phyloP scores from a whole-genome alignment of 2,113 vertebrate genomes.

The Pedetes capensis region DNA sequence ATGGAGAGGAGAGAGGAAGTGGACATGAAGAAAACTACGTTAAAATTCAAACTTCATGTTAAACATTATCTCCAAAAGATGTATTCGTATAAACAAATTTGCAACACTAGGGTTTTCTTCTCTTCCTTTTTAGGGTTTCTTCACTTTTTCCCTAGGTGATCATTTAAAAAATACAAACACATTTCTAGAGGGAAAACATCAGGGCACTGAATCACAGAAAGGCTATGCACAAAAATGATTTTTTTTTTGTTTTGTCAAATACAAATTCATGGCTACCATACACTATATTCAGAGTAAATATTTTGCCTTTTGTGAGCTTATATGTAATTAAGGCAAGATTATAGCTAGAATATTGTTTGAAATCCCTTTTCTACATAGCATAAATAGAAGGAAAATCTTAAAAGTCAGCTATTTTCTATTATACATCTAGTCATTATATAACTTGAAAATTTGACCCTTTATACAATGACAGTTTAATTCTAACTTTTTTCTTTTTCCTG shows the following conservation, averaged over 20 bases:
- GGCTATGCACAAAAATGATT: not conserved
- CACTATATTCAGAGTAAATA: not conserved
- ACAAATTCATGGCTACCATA: not conserved
- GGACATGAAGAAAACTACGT: not conserved
- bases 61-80: not conserved
- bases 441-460: not conserved
- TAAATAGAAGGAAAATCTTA: not conserved
- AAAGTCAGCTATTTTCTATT: not conserved
- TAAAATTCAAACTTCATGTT: not conserved
- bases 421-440: not conserved
- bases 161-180: not conserved
- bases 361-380: not conserved
- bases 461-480: no score
- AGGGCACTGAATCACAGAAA: not conserved
- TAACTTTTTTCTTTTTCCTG: no score
- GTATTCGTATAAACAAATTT: not conserved
- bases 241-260: not conserved
- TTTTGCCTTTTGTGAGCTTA: not conserved
- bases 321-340: slow-evolving; percentile 13
- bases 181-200: slow-evolving; percentile 1
- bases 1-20: not conserved
- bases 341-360: slow-evolving; percentile 4
- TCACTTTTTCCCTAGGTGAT: no score
- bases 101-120: not conserved
- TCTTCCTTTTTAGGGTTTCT: no score